Evolutionary conservation across 2,797 vertebrate genomes (phyloP).

Genomic region (Amblyopsis hoosieri): DNA sequence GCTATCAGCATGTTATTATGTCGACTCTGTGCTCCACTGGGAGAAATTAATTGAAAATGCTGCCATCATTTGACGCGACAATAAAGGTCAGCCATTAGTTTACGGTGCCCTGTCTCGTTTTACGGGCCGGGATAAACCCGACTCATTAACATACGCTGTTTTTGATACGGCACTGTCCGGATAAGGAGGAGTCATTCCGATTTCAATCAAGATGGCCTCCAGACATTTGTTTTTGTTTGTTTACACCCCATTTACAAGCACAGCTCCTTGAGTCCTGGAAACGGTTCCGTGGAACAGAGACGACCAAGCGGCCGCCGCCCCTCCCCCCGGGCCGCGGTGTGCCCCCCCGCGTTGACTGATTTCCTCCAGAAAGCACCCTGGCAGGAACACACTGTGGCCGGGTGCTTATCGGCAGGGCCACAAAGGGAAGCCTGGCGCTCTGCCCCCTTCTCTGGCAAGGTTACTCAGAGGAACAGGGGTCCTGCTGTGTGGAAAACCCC

Average conservation of each 20-base stretch:
- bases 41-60: conserved; percentile 38
- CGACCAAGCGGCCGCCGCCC: conserved; percentile 11
- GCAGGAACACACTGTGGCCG: conserved; percentile 32
- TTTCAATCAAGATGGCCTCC: conserved; percentile 58
- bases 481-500: conserved; percentile 16
- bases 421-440: conserved; percentile 50
- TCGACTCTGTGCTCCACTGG: conserved; percentile 8
- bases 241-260: conserved; percentile 52
- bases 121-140: conserved; percentile 43
- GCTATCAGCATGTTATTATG: conserved; percentile 1
- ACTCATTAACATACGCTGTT: conserved; percentile 58
- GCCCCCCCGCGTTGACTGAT: conserved; percentile 28
- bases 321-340: conserved; percentile 20
- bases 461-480: conserved; percentile 14
- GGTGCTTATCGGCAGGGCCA: conserved; percentile 57
- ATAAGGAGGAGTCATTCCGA: conserved; percentile 67
- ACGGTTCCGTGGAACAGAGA: conserved; percentile 12
- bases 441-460: conserved; percentile 53
- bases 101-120: conserved; percentile 12
- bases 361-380: conserved; percentile 37
- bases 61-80: conserved; percentile 10
- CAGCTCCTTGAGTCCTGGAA: conserved; percentile 42
- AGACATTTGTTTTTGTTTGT: conserved; percentile 58
- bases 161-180: conserved; percentile 59
- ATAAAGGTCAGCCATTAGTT: conserved; percentile 43